Evolutionary conservation across 2,888 invertebrate species (phyloP), one percentile per base, ranked within the genome.

Genomic region (Pimpla rufipes): DNA sequence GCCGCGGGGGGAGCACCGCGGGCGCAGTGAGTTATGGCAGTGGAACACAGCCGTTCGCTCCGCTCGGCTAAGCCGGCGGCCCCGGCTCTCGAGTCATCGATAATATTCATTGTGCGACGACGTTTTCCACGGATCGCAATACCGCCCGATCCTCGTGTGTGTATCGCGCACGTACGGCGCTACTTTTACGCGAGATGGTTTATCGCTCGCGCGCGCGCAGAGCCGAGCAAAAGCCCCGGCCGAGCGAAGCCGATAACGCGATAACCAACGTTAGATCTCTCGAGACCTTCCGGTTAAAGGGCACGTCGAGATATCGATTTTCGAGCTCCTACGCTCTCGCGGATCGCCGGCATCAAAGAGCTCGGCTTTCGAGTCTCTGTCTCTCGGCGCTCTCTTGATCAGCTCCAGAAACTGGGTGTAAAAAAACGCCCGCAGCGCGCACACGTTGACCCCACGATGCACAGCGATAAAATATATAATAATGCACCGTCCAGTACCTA

Each of bases 51-150:
- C 35, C 55, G 66, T 55, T 71, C 55, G 55, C 29, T 52, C 16
- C 45, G 37, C 57, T 68, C 23, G 37, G 64, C 35, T 55, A 23
- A 45, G n/a, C 3, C 29, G 13, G 47, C 3, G 1, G n/a, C 47
- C n/a, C 1, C 47, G 47, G 68, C 67, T 67, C 81, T 16, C 59
- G 40, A 66, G 66, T 55, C 52, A 73, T 78, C 59, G 62, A 74
- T 81, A 62, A 81, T 78, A 68, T 77, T 73, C 67, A 81, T 77
- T 73, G 62, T 37, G 16, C 62, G 18, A 62, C 35, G 37, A 35
- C 18, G 37, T 37, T 45, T 66, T 10, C 5, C 40, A 66, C 23
- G 21, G 11, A 66, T 42, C 42, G 21, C 2, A 8, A 5, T 40
- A n/a, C 11, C 50, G 37, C 23, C 40, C 21, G 16, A 35, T 73